Evolutionary conservation across 2,113 vertebrate species (phyloP).

Genomic region (Orycteropus afer): DNA sequence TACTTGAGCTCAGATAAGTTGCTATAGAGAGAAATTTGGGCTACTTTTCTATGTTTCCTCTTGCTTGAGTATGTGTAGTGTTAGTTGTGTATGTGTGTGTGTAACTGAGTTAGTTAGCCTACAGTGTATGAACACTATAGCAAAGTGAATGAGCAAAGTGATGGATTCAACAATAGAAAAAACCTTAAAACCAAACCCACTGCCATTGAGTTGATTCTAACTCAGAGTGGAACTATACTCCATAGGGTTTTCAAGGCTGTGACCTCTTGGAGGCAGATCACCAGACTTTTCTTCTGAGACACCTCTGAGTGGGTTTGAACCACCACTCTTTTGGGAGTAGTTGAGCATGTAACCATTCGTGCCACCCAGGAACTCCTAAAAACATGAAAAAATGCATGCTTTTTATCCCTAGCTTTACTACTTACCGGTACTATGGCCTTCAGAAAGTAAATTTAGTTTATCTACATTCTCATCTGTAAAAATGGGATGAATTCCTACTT

Average conservation of each 20-base stretch:
- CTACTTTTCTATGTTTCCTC: background rate
- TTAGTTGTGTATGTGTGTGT: background rate
- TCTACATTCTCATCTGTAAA: background rate
- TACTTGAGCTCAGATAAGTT: background rate
- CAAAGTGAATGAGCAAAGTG: background rate
- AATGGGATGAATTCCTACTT: background rate
- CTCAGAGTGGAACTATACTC: background rate
- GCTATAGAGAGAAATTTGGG: background rate
- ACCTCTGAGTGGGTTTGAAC: background rate
- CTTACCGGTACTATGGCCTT: background rate
- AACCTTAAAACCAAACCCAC: background rate
- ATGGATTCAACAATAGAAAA: background rate
- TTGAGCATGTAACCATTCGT: background rate
- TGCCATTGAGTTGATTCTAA: background rate
- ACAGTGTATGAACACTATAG: too few relatives aligned
- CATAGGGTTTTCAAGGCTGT: background rate
- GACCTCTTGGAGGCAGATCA: background rate
- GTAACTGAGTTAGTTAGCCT: background rate
- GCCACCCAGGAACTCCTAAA: background rate
- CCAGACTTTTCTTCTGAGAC: background rate
- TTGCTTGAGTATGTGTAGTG: background rate
- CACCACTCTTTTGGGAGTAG: background rate
- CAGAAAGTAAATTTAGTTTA: background rate
- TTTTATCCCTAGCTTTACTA: too few relatives aligned
- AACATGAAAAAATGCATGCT: background rate